Evolutionary conservation across 2,888 invertebrate species (phyloP), one percentile per base, ranked within the genome.

Genomic region (Mellilla xanthometata): DNA sequence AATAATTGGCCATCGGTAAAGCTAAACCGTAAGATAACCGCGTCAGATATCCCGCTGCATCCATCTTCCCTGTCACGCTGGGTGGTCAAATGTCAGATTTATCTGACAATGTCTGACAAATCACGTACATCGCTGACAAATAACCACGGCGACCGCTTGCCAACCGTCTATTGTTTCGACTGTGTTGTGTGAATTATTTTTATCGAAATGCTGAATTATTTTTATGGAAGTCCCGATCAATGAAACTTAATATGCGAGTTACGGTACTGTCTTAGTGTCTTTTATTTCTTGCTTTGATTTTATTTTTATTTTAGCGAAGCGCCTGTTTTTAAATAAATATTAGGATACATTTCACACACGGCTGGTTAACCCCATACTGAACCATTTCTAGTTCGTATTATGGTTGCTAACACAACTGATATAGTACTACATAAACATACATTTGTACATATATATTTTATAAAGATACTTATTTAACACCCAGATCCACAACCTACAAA

Each of bases 21-120:
- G 1, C 24, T 29, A 10, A 36, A 29, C 27, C 19, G 6, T 36
- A 19, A 6, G 30, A 39, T 24, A 33, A 39, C 12, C 27, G 12
- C 12, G 10, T 7, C 22, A 35, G 39, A 30, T 34, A 39, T 4
- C 15, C 5, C 6, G 13, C 15, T 29, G 23, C 39, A 42, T 39
- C 26, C 29, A 42, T 48, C 34, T 40, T 12, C 15, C 27, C 39
- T 19, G 36, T 8, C 47, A 63, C 53, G 58, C 65, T 61, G 57
- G 68, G 56, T 66, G 60, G 72, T 63, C 52, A 58, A 28, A 15
- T 24, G 31, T 48, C 48, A 41, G 48, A 36, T 42, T 65, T 71
- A 72, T 71, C 67, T 56, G 64, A 72, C 73, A 65, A 64, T 58
- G 62, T 68, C 74, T 82, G 81, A 81, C 81, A 79, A 81, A 81